Evolutionary conservation across 2,888 invertebrate genomes (phyloP), one percentile per base, ranked within the genome.

Genomic region (Aleiodes testaceus): DNA sequence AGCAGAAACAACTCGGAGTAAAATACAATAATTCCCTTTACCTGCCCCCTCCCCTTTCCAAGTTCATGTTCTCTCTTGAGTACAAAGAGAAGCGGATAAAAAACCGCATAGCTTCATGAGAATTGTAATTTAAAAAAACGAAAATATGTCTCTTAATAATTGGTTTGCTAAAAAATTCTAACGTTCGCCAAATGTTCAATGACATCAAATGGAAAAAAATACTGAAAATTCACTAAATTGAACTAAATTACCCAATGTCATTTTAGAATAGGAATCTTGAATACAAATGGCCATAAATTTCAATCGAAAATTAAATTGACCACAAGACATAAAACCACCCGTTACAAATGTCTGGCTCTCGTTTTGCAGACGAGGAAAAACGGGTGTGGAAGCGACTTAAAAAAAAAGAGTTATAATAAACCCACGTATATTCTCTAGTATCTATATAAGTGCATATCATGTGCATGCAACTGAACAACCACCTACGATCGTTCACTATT

Each of bases 361-460:
- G 47, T 36, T 36, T 36, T 36, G 9, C 16, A 14, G 59, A 63
- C 47, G 72, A 72, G 70, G 70, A 66, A 69, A 72, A 72, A 52
- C 70, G 70, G 72, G 74, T 73, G 72, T 74, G 75, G 71, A 72
- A 71, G 44, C 9, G 63, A 52, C 63, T n/a, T 44, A 22, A 20
- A 69, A 50, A 73, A 75, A 75, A 73, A 71, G 44, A 63, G 55
- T 59, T 61, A 61, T 64, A 63, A 44, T 66, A 72, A 73, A 72
- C 75, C 75, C 75, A 77, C 75, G 72, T 76, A 72, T 74, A 66
- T 70, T 69, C 18, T 45, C 67, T 72, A 68, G 68, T 65, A 63
- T 70, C 79, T 78, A 77, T 80, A 81, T 80, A 80, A 81, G 78
- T 75, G 75, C 77, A 80, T 77, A 80, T 80, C 80, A 70, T 70